Evolutionary conservation across 2,888 invertebrate species (phyloP).

Genomic region (Chymomyza caudatula): DNA sequence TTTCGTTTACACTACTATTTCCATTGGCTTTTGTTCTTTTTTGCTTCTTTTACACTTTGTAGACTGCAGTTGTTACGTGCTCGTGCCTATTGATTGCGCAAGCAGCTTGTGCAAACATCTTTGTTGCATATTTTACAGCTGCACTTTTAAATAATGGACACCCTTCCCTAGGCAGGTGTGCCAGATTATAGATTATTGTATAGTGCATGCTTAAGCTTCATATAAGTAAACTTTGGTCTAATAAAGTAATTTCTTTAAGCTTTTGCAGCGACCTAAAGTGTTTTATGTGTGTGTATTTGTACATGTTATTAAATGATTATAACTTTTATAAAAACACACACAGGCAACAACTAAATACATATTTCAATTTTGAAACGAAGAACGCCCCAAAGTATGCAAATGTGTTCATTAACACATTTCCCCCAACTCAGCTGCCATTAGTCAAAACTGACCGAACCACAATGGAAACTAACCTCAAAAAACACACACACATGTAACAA

Average conservation of each 20-base stretch:
- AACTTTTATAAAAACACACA: not conserved
- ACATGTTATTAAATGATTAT: not conserved
- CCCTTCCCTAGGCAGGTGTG: not conserved
- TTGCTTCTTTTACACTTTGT: not conserved
- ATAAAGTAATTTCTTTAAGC: not conserved
- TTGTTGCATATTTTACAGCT: not conserved
- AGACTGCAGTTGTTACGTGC: slow-evolving; percentile 51
- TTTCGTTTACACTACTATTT: not conserved
- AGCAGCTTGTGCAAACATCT: not conserved
- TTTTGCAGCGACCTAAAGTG: not conserved
- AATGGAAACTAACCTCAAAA: slow-evolving; percentile 2
- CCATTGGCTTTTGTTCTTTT: not conserved
- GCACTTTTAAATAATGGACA: not conserved
- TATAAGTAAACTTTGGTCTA: not conserved
- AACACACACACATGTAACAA: slow-evolving; percentile 24
- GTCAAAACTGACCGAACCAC: slow-evolving; percentile 29
- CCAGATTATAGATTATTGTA: not conserved
- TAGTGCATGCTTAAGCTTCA: not conserved
- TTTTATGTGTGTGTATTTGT: not conserved
- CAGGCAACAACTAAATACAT: not conserved
- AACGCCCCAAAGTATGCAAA: slow-evolving; percentile 45
- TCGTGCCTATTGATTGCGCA: slow-evolving; percentile 7
- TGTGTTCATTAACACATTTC: slow-evolving; percentile 60
- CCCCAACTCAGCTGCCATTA: slow-evolving; percentile 54
- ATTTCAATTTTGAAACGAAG: slow-evolving; percentile 2